phyloP scores from a whole-genome alignment of 2,888 invertebrate species.

The Folsomia manolachei region DNA sequence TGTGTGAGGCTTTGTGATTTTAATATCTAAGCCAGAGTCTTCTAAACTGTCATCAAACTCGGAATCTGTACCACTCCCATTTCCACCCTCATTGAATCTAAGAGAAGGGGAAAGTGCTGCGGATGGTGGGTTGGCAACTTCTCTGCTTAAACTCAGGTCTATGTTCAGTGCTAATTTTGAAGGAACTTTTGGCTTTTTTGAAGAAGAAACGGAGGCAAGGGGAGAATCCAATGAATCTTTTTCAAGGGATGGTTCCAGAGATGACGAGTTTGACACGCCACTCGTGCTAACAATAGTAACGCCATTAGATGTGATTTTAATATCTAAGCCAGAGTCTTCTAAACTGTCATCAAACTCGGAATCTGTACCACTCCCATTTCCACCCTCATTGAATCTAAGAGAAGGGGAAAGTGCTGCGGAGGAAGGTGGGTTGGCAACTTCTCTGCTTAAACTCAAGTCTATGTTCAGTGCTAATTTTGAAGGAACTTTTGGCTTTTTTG shows the following conservation, averaged over 20 bases:
- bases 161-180: background rate
- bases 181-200: background rate
- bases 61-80: slow-evolving; percentile 33
- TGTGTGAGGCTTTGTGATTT: slow-evolving; percentile 2
- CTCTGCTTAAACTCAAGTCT: background rate
- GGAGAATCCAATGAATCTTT: slow-evolving; percentile 19
- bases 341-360: slow-evolving; percentile 50
- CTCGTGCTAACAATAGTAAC: background rate
- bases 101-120: background rate
- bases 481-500: background rate
- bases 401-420: background rate
- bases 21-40: slow-evolving; percentile 50
- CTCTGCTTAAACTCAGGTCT: background rate
- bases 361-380: slow-evolving; percentile 30
- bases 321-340: slow-evolving; percentile 50
- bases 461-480: background rate
- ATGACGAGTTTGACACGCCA: background rate
- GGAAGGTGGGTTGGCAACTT: background rate
- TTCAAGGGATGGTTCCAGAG: background rate
- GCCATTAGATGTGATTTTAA: slow-evolving; percentile 25
- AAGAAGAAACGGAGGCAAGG: background rate
- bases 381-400: background rate
- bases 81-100: background rate
- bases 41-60: slow-evolving; percentile 50
- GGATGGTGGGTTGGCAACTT: background rate